Base-by-base conservation (phyloP, 2,113 vertebrate genomes). In the Zapus hudsonius region DNA sequence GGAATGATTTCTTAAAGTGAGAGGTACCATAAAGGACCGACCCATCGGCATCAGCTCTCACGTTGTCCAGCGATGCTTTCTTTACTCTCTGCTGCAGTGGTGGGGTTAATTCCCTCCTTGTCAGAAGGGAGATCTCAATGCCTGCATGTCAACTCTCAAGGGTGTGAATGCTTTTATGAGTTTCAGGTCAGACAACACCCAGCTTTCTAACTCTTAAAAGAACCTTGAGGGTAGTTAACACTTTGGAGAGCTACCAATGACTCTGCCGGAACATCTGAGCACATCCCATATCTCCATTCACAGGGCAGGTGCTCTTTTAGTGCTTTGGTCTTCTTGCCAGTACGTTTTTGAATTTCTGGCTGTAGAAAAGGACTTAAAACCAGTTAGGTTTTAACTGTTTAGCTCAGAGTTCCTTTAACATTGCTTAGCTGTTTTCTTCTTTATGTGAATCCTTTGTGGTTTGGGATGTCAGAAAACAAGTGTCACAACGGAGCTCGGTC, bases 321-420 rank as follows among this genome's bases (percentile, higher is more conserved):
- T 55, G 75, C 74, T 78, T 86, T 73, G n/a, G 27, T 87, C 4
- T 90, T 88, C 31, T 10, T 10, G 22, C 72, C 10, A 85, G 25
- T 82, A 64, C 7, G 17, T 75, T 52, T 94, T 95, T 93, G n/a
- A 84, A 75, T 93, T 75, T 90, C 22, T 90, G 72, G 2, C 25
- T 15, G 31, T 84, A 57, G 72, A 82, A 87, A 92, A 44, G 10
- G 80, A 72, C 67, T 55, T 66, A 83, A 70, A 25, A 94, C 29
- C 9, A 74, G n/a, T 61, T 63, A 52, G 44, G 3, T 38, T 57
- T 73, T 13, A 78, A n/a, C 42, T 72, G 17, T 73, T 88, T 74
- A 81, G 23, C 59, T 91, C 67, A 67, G 78, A 75, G 31, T 74
- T 91, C 7, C 17, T 20, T 31, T 73, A 87, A 66, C 33, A 33